Base-by-base conservation (phyloP, 2,888 invertebrate species). In the Oxyteleia sp. region DNA sequence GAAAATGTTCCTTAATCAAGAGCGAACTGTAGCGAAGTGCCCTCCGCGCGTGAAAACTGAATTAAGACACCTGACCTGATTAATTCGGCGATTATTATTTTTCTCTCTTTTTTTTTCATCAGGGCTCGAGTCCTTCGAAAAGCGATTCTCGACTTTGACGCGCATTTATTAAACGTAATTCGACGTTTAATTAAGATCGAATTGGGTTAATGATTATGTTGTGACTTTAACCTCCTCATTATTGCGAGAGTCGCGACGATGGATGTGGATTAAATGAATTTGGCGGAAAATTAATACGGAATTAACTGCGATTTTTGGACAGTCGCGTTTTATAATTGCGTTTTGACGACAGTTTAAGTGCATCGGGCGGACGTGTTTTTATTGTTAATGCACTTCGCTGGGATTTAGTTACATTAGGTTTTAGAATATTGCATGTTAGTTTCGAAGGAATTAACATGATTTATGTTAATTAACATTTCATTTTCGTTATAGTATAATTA, bases 121-220 rank as follows among this genome's bases (percentile, higher is more conserved):
- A n/a, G n/a, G n/a, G n/a, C n/a, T n/a, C n/a, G n/a, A 45, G 47
- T 66, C 68, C 38, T 84, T 69, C 64, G 59, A 16, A 68, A 68
- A 83, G 53, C 69, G 75, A 84, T 79, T 84, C 71, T 61, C 41
- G 84, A 69, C 64, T 79, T 80, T 75, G 75, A 75, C 68, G 43
- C 49, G 26, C 35, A 63, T 59, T 51, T 45, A 80, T 66, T 75
- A 49, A 51, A 69, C 59, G 71, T 53, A 51, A 75, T 80, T 80
- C 79, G 64, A 66, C 64, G 69, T 84, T 84, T 84, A 84, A 84
- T 84, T 84, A 84, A 80, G 41, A 29, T 64, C 20, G 13, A 84
- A 84, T 80, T 84, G 75, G 84, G 84, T 84, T 80, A 80, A 84
- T 74, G 84, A 80, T 76, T 71, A 82, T 75, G 82, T 82, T 82